A percentile compares a stretch with the other conserved stretches of the same genome.
These are phyloP conservation scores for Ernsta delagoae DNA, from an alignment of 2,888 invertebrate species.

Conservation along the genomic window DNA sequence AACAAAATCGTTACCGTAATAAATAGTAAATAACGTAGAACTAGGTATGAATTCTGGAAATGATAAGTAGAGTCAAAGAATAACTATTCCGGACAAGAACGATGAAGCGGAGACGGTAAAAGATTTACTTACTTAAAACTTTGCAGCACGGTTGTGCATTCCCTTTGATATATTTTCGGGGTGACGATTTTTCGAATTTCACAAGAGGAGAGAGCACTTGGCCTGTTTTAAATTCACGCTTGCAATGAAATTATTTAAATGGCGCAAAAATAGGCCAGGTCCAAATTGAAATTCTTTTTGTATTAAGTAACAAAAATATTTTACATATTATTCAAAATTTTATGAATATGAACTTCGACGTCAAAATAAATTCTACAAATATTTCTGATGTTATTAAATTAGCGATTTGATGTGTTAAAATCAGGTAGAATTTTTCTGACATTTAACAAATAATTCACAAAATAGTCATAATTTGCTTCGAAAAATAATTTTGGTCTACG, in stretches of 20 bases:
- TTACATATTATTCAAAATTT: background rate
- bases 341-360: background rate
- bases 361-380: background rate
- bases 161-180: background rate
- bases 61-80: background rate
- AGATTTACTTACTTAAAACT: background rate
- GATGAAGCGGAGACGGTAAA: background rate
- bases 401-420: too few relatives aligned
- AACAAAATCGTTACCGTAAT: too few relatives aligned
- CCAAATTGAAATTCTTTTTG: background rate
- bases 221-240: constrained; percentile 3
- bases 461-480: too few relatives aligned
- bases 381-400: too few relatives aligned
- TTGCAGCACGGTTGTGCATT: background rate
- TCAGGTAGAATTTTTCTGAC: too few relatives aligned
- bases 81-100: background rate
- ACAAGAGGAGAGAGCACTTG: constrained; percentile 1
- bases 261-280: background rate
- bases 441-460: too few relatives aligned
- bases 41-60: too few relatives aligned
- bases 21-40: too few relatives aligned
- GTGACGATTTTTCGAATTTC: background rate
- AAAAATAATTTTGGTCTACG: too few relatives aligned
- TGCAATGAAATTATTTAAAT: background rate
- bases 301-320: background rate